These are phyloP conservation scores for Pyrocoelia pectoralis DNA, from an alignment of 2,888 invertebrate species.

Conservation along the genomic window DNA sequence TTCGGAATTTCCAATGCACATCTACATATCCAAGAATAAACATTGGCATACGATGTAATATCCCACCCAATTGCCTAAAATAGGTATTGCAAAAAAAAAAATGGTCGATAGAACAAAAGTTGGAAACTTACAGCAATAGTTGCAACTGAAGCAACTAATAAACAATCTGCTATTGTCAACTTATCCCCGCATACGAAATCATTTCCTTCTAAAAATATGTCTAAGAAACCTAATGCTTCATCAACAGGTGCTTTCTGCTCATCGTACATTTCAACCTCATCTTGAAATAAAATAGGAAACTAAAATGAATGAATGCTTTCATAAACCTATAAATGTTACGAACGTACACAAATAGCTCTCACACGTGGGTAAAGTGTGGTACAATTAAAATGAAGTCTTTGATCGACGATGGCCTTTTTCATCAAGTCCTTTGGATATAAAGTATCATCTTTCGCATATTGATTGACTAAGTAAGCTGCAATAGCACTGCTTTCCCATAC, in stretches of 20 bases:
- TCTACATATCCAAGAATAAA: conserved; percentile 66
- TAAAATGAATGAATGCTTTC: conserved; percentile 51
- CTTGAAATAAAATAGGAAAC: conserved; percentile 69
- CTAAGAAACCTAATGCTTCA: conserved; percentile 67
- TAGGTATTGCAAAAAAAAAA: conserved; percentile 15
- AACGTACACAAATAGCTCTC: conserved; percentile 68
- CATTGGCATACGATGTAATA: conserved; percentile 64
- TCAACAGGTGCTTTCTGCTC: conserved; percentile 65
- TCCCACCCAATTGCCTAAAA: conserved; percentile 69
- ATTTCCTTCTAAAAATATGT: conserved; percentile 65
- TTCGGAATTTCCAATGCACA: conserved; percentile 66
- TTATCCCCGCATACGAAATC: conserved; percentile 70
- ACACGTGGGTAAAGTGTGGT: conserved; percentile 69
- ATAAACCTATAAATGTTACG: neutral
- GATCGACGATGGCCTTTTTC: conserved; percentile 67
- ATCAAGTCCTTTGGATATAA: conserved; percentile 69
- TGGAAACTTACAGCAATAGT: conserved; percentile 63
- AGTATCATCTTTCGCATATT: conserved; percentile 67
- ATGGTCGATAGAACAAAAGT: neutral
- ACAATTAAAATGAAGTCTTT: conserved; percentile 70
- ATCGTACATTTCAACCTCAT: conserved; percentile 65
- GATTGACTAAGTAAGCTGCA: conserved; percentile 67
- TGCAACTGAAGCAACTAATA: conserved; percentile 65
- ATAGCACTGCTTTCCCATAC: conserved; percentile 76
- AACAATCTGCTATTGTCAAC: conserved; percentile 71